Base-by-base conservation (phyloP, 2,888 invertebrate species). In the Ptycholaimellus sp. region DNA sequence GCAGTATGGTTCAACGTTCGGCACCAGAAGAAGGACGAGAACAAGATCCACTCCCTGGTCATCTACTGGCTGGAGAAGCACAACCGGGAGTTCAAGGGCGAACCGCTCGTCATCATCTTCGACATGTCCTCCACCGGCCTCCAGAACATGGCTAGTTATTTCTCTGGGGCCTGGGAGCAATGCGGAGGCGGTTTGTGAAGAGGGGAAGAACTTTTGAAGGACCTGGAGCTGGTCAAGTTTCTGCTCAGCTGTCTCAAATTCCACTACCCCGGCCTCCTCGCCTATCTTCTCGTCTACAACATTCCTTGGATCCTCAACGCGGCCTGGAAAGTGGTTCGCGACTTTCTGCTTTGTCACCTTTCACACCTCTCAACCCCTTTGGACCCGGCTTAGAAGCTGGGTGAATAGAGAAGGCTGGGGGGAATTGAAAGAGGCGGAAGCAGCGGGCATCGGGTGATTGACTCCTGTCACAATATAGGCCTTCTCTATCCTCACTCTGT, bases 51-150 rank as follows among this genome's bases (percentile, higher is more conserved):
- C 37, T 40, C 45, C 23, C 42, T 49, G 19, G 46, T 54, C 30
- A 44, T 46, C 22, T 54, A 47, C 43, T 54, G 54, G 54, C 40
- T 54, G 28, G 54, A 54, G 34, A 39, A 46, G 14, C 50, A 53
- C 39, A 44, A 42, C 23, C 44, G 44, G 42, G 46, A 47, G 18
- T 45, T 47, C n/a, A 39, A 42, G n/a, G 49, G 46, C n/a, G 37
- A 42, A 9, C 48, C 47, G 21, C 22, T 54, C 14, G 43, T 47
- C 3, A 33, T 54, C 19, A 38, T 53, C 19, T 44, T 54, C 21
- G 48, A 54, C 40, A 47, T 54, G 47, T 43, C 40, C 27, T 40
- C 41, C 3, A 44, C 47, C 6, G 46, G 46, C 17, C 37, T 47
- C 7, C 46, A 46, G 30, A 46, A 51, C 40, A 49, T 52, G 51